Percentiles rank a stretch among this genome's conserved stretches.
These are phyloP conservation scores for Cydia amplana DNA, from an alignment of 1,140 invertebrate genomes.

Conservation along the genomic window DNA sequence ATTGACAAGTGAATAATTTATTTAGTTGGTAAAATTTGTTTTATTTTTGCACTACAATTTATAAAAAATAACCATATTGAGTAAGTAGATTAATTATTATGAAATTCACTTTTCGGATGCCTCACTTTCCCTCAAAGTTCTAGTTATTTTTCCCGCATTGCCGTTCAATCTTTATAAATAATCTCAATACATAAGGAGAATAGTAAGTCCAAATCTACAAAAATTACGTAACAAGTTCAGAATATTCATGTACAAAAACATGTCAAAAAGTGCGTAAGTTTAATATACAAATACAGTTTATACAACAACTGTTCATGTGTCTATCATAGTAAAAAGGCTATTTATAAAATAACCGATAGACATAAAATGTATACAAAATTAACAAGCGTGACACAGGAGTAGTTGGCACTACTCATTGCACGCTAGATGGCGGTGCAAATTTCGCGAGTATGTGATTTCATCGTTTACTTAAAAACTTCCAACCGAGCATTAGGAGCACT, in stretches of 20 bases:
- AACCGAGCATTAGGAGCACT: constrained; percentile 73
- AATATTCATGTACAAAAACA: constrained; percentile 27
- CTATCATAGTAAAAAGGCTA: constrained; percentile 27
- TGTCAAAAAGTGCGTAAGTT: constrained; percentile 31
- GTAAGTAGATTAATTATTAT: neutral
- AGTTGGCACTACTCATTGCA: constrained; percentile 43
- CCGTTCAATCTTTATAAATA: constrained; percentile 27
- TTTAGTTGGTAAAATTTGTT: constrained; percentile 1
- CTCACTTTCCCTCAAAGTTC: constrained; percentile 17
- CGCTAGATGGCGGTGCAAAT: constrained; percentile 29
- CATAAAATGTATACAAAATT: constrained; percentile 31
- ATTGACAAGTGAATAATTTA: constrained; percentile 44
- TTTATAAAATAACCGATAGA: constrained; percentile 33
- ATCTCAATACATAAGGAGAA: constrained; percentile 27
- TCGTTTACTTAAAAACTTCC: constrained; percentile 75
- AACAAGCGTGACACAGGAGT: constrained; percentile 46
- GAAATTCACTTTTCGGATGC: neutral
- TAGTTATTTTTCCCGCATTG: constrained; percentile 2
- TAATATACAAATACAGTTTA: constrained; percentile 29
- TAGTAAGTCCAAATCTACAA: constrained; percentile 14
- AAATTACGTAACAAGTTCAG: constrained; percentile 25
- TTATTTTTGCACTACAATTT: constrained; percentile 26
- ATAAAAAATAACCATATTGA: constrained; percentile 20
- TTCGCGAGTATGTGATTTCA: constrained; percentile 51
- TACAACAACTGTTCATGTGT: constrained; percentile 27